Evolutionary conservation across 2,888 invertebrate genomes (phyloP).

Genomic region (Sminthurinus aureus): DNA sequence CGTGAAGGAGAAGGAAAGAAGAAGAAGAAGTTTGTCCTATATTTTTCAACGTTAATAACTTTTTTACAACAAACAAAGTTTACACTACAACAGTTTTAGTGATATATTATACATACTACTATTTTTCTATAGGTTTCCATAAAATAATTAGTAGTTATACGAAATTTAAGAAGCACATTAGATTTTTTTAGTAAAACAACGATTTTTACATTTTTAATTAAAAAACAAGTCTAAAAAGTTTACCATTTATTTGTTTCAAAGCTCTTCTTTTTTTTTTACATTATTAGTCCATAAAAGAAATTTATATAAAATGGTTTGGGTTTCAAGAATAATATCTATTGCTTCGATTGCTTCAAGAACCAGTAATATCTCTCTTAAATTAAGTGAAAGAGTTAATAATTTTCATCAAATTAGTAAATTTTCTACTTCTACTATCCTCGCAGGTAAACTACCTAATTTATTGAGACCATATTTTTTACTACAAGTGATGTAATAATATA

Average conservation of each 20-base stretch:
- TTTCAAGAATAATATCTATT: slow-evolving; percentile 45
- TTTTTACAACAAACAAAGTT: no score
- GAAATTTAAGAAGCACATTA: neutral
- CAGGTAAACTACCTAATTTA: slow-evolving; percentile 45
- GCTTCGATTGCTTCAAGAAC: slow-evolving; percentile 34
- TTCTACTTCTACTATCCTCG: slow-evolving; percentile 49
- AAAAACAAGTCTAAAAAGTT: neutral
- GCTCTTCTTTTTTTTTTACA: neutral
- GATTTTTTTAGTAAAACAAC: neutral
- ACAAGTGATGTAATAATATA: neutral
- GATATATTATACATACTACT: no score
- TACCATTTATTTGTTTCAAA: neutral
- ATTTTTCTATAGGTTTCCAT: neutral
- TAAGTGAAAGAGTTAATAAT: neutral
- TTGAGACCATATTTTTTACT: neutral
- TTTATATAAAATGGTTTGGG: slow-evolving; percentile 46
- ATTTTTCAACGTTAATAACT: neutral
- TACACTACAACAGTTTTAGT: no score
- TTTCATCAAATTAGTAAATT: slow-evolving; percentile 40
- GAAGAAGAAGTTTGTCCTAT: neutral
- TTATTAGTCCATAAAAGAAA: neutral
- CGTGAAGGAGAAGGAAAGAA: neutral
- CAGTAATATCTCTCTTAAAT: slow-evolving; percentile 36
- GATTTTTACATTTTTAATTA: no score
- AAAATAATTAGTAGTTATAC: neutral